These are phyloP conservation scores for Chrysomallon squamiferum DNA, from an alignment of 1,140 invertebrate species.

Conservation along the genomic window DNA sequence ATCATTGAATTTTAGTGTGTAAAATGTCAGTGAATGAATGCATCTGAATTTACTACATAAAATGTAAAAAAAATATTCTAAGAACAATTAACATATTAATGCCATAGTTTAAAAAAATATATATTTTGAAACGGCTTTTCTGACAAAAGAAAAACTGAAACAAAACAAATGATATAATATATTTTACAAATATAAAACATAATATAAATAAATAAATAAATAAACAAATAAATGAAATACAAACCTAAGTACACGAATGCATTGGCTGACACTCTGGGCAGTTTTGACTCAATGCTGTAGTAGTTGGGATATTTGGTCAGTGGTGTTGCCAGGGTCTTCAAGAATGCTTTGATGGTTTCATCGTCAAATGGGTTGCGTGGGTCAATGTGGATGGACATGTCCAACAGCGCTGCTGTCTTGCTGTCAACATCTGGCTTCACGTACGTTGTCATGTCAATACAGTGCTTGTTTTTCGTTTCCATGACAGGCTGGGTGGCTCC, in stretches of 20 bases:
- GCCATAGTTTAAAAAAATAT: too few relatives aligned
- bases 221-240: neutral
- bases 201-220: neutral
- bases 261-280: conserved; percentile 21
- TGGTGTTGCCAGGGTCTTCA: conserved; percentile 3
- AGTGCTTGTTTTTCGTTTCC: conserved; percentile 28
- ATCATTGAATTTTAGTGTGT: too few relatives aligned
- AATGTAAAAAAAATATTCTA: too few relatives aligned
- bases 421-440: conserved; percentile 38
- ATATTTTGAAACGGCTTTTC: too few relatives aligned
- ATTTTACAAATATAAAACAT: neutral
- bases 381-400: conserved; percentile 42
- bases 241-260: conserved; percentile 15
- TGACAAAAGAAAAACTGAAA: too few relatives aligned
- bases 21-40: too few relatives aligned
- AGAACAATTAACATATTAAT: too few relatives aligned
- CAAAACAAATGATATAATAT: too few relatives aligned
- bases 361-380: conserved; percentile 59
- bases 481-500: neutral
- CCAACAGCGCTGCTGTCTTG: conserved; percentile 36
- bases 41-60: too few relatives aligned
- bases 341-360: conserved; percentile 27
- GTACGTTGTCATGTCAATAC: conserved; percentile 48
- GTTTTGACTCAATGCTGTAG: conserved; percentile 7
- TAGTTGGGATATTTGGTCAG: conserved; percentile 22